Percentiles rank a stretch among this genome's conserved stretches.
Conservation (phyloP, 1,140 invertebrate species). For the Drosophila bocki region DNA sequence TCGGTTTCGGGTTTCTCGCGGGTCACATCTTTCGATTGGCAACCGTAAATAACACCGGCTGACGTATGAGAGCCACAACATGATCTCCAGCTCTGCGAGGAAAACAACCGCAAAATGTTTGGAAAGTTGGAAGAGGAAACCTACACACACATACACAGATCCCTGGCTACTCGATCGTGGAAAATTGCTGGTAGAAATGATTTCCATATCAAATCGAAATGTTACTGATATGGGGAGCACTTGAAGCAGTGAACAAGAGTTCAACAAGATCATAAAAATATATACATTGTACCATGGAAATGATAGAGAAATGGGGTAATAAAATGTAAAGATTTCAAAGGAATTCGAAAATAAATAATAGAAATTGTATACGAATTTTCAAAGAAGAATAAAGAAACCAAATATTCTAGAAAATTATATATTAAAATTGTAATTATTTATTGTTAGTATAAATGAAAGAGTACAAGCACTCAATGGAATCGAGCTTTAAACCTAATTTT, state of each 20-base stretch:
- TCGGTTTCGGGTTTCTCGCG: constrained; percentile 63
- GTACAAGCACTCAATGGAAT: no score
- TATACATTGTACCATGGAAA: constrained; percentile 13
- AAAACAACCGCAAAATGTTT: constrained; percentile 39
- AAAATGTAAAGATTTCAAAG: background rate
- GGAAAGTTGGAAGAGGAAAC: background rate
- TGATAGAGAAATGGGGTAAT: background rate
- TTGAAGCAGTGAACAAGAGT: constrained; percentile 14
- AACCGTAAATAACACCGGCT: constrained; percentile 40
- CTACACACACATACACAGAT: background rate
- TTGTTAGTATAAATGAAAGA: no score
- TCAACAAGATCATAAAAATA: constrained; percentile 18
- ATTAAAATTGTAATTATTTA: no score
- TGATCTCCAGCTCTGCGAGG: constrained; percentile 18
- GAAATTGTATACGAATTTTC: no score
- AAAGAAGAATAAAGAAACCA: no score
- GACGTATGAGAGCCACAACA: constrained; percentile 36
- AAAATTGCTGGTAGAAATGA: constrained; percentile 16
- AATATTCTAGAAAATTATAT: no score
- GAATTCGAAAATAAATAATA: background rate
- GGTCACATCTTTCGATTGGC: constrained; percentile 62
- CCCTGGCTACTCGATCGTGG: constrained; percentile 2
- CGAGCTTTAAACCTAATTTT: no score
- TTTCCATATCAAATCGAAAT: constrained; percentile 40
- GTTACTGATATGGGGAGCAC: constrained; percentile 13